A percentile compares a stretch with the other conserved stretches of the same genome.
Evolutionary conservation across 2,797 vertebrate genomes (phyloP).

Genomic region (Acomys russatus): DNA sequence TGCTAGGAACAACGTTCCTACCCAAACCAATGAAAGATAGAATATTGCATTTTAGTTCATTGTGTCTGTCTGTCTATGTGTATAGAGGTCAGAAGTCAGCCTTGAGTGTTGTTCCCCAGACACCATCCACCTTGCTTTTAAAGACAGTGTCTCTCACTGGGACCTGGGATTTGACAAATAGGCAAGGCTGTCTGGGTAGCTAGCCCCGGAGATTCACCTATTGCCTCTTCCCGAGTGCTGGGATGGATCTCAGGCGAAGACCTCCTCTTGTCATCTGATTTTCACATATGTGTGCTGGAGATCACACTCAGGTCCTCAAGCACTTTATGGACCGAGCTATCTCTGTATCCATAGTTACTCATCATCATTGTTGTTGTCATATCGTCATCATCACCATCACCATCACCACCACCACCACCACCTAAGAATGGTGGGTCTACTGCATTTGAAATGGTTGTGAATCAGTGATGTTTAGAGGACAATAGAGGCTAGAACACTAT

Average conservation of each 20-base stretch:
- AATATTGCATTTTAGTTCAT: not conserved
- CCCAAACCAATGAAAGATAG: constrained; percentile 43
- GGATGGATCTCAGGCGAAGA: not conserved
- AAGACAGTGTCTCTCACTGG: not conserved
- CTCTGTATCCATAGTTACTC: not conserved
- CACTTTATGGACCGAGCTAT: not conserved
- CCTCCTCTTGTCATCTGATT: not conserved
- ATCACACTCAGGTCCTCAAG: not conserved
- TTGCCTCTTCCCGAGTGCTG: not conserved
- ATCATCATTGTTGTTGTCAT: not conserved
- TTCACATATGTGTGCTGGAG: not conserved
- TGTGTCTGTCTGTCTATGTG: not conserved
- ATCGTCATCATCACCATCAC: not conserved
- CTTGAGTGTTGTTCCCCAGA: not conserved
- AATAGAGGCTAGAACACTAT: not conserved
- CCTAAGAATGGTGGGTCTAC: not conserved
- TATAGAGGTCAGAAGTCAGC: not conserved
- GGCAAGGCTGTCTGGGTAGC: not conserved
- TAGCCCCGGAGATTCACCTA: not conserved
- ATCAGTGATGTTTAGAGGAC: not conserved
- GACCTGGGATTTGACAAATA: not conserved
- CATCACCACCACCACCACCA: not conserved
- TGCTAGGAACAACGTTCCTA: constrained; percentile 27
- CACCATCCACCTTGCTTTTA: not conserved
- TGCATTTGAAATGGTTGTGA: not conserved